Conservation (phyloP, 1,140 invertebrate species). For the Sitodiplosis mosellana region DNA sequence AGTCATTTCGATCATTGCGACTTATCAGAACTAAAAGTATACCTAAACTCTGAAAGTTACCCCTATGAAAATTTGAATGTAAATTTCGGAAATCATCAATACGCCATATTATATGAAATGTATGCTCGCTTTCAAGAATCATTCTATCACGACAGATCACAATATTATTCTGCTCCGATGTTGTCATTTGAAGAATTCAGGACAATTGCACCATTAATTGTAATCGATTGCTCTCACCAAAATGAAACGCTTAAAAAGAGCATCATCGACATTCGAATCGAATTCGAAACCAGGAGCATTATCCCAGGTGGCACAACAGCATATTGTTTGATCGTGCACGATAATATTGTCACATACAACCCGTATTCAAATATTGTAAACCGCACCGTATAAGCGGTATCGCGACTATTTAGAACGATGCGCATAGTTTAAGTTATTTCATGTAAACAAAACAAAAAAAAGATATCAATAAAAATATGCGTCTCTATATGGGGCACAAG, state of each 20-base stretch:
- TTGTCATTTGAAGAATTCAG: constrained; percentile 6
- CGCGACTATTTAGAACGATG: no score
- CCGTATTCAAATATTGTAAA: constrained; percentile 5
- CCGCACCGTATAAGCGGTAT: constrained; percentile 1
- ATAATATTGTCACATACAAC: constrained; percentile 10
- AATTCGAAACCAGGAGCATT: constrained; percentile 10
- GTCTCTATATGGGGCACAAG: no score
- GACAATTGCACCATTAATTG: constrained; percentile 7
- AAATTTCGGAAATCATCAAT: constrained; percentile 8
- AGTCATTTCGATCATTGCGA: constrained; percentile 13
- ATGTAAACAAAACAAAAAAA: no score
- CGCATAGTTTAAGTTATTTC: no score
- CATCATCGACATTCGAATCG: constrained; percentile 11
- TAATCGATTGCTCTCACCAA: constrained; percentile 13
- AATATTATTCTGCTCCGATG: constrained; percentile 1
- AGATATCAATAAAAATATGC: no score
- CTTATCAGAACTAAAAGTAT: constrained; percentile 11
- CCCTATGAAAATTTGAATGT: constrained; percentile 15
- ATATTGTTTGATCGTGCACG: constrained; percentile 14
- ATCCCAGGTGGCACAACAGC: constrained; percentile 9
- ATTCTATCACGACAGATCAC: constrained; percentile 9
- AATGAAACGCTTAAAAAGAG: no score
- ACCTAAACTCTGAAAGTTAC: constrained; percentile 14
- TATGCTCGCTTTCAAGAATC: constrained; percentile 13
- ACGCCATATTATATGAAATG: constrained; percentile 12